Base-by-base conservation (phyloP, 2,888 invertebrate species). In the Tetragnatha montana region DNA sequence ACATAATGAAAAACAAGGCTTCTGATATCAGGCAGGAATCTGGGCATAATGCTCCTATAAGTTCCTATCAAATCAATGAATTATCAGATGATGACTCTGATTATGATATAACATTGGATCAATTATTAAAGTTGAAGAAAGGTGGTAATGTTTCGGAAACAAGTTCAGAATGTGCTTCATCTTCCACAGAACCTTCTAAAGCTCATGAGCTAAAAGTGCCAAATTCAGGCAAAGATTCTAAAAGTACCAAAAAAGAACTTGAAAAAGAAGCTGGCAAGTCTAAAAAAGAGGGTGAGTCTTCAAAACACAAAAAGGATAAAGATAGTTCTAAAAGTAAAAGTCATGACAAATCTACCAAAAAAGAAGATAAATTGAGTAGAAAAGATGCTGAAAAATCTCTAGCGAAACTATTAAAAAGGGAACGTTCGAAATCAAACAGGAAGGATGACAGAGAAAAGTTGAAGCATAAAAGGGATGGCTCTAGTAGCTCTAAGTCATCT, bases 271-370 rank as follows among this genome's bases (percentile, higher is more conserved):
- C 70, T 8, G 70, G 79, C 47, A 87, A 90, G 47, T 49, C 22
- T 17, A 88, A 88, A 35, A 91, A 88, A 73, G 88, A 91, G 14
- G 81, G 81, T 8, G 82, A 85, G 14, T 81, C 81, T n/a, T 84
- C 85, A 8, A 90, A 87, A 22, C 87, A 87, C n/a, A 90, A 90
- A 22, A 90, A 87, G 70, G 89, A 89, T 10, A 84, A 87, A 74
- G 85, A 84, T 50, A 74, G 69, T 69, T 81, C 81, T 8, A 85
- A 88, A 79, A 82, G 70, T 47, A 85, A 89, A 47, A 81, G 70
- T 71, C 81, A 85, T 81, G 89, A 85, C 12, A 87, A 85, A 10
- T 74, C 75, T 10, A 21, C 10, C 10, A 86, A 79, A 50, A 83
- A 86, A 73, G 86, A 90, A 47, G 85, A 88, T 17, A 86, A 88